Conservation (phyloP, 1,140 invertebrate genomes). For the Drosophila subobscura region DNA sequence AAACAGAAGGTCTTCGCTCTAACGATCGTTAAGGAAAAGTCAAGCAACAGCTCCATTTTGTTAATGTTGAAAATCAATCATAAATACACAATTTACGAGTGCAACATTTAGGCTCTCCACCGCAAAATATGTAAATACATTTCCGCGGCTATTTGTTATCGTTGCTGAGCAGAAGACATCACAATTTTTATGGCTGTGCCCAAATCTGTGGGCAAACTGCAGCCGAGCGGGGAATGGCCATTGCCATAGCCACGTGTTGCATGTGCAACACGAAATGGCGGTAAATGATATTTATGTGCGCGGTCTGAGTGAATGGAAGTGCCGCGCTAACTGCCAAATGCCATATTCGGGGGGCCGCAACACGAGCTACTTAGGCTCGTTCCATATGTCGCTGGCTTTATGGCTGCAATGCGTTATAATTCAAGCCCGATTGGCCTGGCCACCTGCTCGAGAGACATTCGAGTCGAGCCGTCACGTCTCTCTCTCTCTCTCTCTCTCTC, state of each 20-base stretch:
- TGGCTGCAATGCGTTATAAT: slow-evolving; percentile 71
- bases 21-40: no score
- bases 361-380: slow-evolving; percentile 67
- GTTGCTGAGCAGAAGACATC: slow-evolving; percentile 7
- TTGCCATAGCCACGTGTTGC: slow-evolving; percentile 74
- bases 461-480: slow-evolving; percentile 63
- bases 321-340: slow-evolving; percentile 38
- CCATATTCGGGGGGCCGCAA: slow-evolving; percentile 49
- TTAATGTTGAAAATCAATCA: no score
- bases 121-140: no score
- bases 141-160: no score
- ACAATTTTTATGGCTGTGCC: slow-evolving; percentile 14
- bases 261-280: slow-evolving; percentile 72
- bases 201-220: slow-evolving; percentile 46
- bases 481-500: slow-evolving; percentile 1
- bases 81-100: no score
- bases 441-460: slow-evolving; percentile 46
- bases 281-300: slow-evolving; percentile 75
- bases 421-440: slow-evolving; percentile 45
- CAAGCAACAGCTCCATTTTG: no score
- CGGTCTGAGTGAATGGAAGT: background rate
- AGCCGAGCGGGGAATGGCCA: no score
- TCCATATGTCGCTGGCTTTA: slow-evolving; percentile 71
- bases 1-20: no score
- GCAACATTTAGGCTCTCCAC: no score